Conservation (phyloP, 2,888 invertebrate species). For the Mayetiola destructor region DNA sequence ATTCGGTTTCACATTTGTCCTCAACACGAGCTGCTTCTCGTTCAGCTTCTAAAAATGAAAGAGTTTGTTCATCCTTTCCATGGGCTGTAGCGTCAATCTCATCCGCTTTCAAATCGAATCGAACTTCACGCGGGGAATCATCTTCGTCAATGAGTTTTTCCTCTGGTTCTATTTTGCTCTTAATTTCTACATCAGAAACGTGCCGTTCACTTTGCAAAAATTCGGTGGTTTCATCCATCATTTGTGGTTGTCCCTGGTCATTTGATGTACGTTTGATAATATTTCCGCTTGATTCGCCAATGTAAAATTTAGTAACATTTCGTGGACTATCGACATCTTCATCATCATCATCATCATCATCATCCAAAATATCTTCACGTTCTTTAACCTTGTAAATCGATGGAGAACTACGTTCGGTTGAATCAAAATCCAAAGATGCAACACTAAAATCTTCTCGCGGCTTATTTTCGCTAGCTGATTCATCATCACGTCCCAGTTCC, state of each 20-base stretch:
- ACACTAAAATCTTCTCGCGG: not conserved
- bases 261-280: constrained; percentile 30
- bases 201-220: not conserved
- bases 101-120: not conserved
- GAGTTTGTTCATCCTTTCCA: not conserved
- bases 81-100: not conserved
- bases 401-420: not conserved
- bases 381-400: constrained; percentile 14
- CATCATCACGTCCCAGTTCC: constrained; percentile 17
- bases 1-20: constrained; percentile 22
- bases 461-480: constrained; percentile 17
- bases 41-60: constrained; percentile 16
- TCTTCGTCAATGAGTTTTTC: not conserved
- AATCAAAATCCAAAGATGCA: not conserved
- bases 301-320: constrained; percentile 25
- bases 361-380: constrained; percentile 13
- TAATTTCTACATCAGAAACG: not conserved
- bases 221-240: constrained; percentile 17
- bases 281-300: constrained; percentile 34
- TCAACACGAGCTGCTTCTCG: not conserved
- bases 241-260: constrained; percentile 18
- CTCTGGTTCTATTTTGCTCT: not conserved
- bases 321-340: not conserved
- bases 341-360: not conserved
- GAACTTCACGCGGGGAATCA: constrained; percentile 7